phyloP scores from a whole-genome alignment of 2,113 vertebrate species.

The Hyperopisus bebe region DNA sequence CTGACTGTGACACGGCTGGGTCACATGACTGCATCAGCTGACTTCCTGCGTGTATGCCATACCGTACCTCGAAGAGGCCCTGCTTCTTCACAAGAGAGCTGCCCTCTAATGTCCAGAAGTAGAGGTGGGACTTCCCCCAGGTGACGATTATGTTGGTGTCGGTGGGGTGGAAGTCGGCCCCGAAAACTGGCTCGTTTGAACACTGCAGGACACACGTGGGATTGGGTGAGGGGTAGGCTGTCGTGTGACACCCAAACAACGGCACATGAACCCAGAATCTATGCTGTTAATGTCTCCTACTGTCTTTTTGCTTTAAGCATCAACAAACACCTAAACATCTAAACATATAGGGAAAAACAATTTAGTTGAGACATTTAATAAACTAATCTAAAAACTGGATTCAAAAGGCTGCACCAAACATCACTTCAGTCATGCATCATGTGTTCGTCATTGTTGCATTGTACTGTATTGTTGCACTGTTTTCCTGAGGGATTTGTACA shows the following conservation, averaged over 20 bases:
- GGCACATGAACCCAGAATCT: background rate
- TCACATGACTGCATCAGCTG: background rate
- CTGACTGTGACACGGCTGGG: background rate
- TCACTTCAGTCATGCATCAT: background rate
- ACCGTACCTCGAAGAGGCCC: slow-evolving; percentile 90
- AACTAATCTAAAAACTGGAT: background rate
- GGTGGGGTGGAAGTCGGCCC: slow-evolving; percentile 91
- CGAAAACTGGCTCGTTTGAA: slow-evolving; percentile 92
- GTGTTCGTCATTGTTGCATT: background rate
- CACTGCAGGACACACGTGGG: slow-evolving; percentile 60
- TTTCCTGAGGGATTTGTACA: background rate
- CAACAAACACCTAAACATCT: background rate
- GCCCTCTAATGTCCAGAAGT: slow-evolving; percentile 93
- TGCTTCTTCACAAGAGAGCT: slow-evolving; percentile 86
- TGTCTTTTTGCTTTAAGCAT: background rate
- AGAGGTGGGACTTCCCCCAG: slow-evolving; percentile 94
- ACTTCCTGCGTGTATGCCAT: background rate
- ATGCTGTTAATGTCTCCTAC: background rate
- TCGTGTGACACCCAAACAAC: background rate
- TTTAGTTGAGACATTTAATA: background rate
- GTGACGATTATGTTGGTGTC: slow-evolving; percentile 90
- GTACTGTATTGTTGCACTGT: background rate
- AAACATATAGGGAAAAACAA: background rate
- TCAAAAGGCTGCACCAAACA: background rate
- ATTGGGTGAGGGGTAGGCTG: background rate